Conservation (phyloP, 2,888 invertebrate species). For the Pammene fasciana region DNA sequence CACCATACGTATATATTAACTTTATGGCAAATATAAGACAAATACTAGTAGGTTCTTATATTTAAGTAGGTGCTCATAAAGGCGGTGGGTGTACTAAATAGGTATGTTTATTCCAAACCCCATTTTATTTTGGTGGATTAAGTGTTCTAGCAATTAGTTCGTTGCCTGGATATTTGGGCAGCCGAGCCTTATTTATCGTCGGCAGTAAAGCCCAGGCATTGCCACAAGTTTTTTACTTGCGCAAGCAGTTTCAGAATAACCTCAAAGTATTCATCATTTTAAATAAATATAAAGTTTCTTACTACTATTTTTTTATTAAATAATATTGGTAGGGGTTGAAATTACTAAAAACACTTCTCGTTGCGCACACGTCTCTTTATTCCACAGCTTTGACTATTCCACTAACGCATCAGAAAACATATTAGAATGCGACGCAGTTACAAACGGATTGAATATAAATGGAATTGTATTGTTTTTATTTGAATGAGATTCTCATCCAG, state of each 20-base stretch:
- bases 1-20: no score
- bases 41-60: no score
- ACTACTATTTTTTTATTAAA: no score
- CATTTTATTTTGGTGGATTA: conserved; percentile 73
- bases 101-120: conserved; percentile 51
- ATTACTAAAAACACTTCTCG: no score
- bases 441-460: background rate
- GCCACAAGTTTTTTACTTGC: conserved; percentile 56
- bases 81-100: conserved; percentile 35
- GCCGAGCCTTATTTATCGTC: conserved; percentile 67
- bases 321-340: no score
- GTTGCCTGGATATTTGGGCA: conserved; percentile 65
- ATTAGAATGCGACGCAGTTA: background rate
- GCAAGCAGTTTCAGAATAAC: conserved; percentile 8
- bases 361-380: no score
- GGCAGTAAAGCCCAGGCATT: conserved; percentile 55
- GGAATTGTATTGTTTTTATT: background rate
- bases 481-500: no score
- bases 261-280: conserved; percentile 7
- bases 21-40: no score
- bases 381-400: no score
- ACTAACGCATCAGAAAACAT: background rate
- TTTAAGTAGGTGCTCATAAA: conserved; percentile 50
- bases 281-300: background rate
- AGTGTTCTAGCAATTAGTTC: conserved; percentile 67